phyloP scores from a whole-genome alignment of 2,888 invertebrate species.

The Orthosia cruda region DNA sequence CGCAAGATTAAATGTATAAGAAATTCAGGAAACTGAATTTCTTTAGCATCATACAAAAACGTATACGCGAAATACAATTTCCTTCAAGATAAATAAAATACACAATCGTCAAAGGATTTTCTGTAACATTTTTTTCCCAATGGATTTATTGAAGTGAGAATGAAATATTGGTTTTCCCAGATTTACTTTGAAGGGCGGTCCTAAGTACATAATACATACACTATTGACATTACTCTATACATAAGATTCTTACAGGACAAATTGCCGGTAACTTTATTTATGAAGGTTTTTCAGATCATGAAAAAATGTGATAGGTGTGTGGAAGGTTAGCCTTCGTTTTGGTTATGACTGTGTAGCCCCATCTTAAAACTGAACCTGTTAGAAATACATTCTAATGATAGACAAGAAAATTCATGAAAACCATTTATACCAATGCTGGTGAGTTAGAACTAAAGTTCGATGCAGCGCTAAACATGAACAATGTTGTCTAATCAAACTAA shows the following conservation, averaged over 20 bases:
- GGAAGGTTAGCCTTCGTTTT: too few relatives aligned
- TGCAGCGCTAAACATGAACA: too few relatives aligned
- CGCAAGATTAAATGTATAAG: background rate
- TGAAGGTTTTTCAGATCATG: background rate
- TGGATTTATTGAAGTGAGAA: slow-evolving; percentile 51
- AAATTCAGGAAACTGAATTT: slow-evolving; percentile 5
- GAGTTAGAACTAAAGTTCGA: too few relatives aligned
- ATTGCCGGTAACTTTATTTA: background rate
- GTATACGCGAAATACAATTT: slow-evolving; percentile 9
- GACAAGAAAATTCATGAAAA: too few relatives aligned
- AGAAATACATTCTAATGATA: too few relatives aligned
- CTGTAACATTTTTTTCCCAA: slow-evolving; percentile 24
- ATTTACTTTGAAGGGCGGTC: slow-evolving; percentile 35
- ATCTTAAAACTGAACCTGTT: too few relatives aligned
- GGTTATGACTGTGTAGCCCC: too few relatives aligned
- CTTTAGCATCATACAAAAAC: background rate
- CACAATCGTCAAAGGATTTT: slow-evolving; percentile 36
- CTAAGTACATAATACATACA: slow-evolving; percentile 15
- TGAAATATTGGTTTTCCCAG: slow-evolving; percentile 49
- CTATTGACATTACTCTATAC: slow-evolving; percentile 14
- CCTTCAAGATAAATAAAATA: slow-evolving; percentile 45
- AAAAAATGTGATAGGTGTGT: background rate
- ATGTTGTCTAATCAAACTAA: too few relatives aligned
- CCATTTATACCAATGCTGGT: too few relatives aligned
- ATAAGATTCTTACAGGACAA: too few relatives aligned